These are phyloP conservation scores for Tachysurus fulvidraco DNA, from an alignment of 2,113 vertebrate genomes.

Conservation along the genomic window DNA sequence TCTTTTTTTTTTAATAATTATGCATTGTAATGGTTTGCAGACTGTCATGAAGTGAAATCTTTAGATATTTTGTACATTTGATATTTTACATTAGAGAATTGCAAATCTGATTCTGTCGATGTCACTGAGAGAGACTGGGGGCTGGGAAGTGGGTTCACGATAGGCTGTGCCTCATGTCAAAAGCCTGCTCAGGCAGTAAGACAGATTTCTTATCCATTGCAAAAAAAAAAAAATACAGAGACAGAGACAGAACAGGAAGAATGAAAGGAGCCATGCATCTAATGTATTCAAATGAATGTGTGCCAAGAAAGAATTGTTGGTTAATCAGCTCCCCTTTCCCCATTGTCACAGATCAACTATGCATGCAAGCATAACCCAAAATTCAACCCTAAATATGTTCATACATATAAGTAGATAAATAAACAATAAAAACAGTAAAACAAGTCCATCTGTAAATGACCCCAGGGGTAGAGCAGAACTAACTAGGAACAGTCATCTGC, in stretches of 20 bases:
- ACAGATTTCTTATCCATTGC: conserved; percentile 27
- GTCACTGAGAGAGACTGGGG: conserved; percentile 16
- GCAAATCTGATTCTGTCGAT: conserved; percentile 23
- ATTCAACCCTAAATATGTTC: conserved; percentile 44
- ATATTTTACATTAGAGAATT: conserved; percentile 32
- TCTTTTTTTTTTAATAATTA: conserved; percentile 39
- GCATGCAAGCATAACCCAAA: conserved; percentile 41
- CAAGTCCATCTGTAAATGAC: conserved; percentile 4
- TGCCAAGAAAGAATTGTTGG: conserved; percentile 48
- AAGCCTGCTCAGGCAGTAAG: conserved; percentile 37
- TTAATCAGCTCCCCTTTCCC: conserved; percentile 48
- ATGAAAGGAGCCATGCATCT: conserved; percentile 45
- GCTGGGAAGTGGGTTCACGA: conserved; percentile 11
- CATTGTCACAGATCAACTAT: conserved; percentile 44
- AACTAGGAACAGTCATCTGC: conserved; percentile 35
- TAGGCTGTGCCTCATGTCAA: conserved; percentile 46
- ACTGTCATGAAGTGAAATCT: conserved; percentile 40
- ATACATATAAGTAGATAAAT: conserved; percentile 49
- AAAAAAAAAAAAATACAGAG: too few relatives aligned
- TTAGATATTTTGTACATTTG: conserved; percentile 28
- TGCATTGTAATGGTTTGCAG: conserved; percentile 21
- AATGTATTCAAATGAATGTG: conserved; percentile 57
- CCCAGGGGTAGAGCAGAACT: conserved; percentile 32
- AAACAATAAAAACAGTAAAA: conserved; percentile 45
- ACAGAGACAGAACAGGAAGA: conserved; percentile 27